Evolutionary conservation across 2,113 vertebrate species (phyloP).

Genomic region (Marcusenius ussheri): DNA sequence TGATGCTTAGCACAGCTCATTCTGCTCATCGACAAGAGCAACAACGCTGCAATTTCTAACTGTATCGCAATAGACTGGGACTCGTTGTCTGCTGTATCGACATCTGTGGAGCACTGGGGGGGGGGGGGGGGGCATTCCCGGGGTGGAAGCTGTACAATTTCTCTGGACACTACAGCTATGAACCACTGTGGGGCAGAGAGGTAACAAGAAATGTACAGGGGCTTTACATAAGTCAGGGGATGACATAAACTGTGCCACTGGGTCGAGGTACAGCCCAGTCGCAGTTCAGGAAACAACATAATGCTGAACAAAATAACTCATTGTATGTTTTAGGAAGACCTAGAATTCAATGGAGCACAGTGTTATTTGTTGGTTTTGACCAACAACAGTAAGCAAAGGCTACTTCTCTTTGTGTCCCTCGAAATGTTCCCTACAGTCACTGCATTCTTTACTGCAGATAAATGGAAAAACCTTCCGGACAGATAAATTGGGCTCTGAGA

Average conservation of each 20-base stretch:
- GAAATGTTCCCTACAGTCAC: not conserved
- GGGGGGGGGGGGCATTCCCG: not conserved
- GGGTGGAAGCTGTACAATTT: not conserved
- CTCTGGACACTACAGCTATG: not conserved
- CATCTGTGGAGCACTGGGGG: not conserved
- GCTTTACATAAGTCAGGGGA: not conserved
- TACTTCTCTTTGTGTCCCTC: not conserved
- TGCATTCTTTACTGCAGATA: not conserved
- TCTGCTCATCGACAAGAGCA: not conserved
- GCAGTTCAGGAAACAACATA: not conserved
- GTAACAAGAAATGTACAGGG: not conserved
- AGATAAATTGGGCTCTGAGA: not conserved
- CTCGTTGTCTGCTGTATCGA: not conserved
- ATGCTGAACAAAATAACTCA: not conserved
- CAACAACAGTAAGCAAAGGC: not conserved
- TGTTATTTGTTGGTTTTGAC: not conserved
- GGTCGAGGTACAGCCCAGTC: not conserved
- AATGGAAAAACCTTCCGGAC: not conserved
- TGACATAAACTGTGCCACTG: not conserved
- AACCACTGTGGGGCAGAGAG: not conserved
- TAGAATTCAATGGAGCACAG: not conserved
- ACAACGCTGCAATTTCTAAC: not conserved
- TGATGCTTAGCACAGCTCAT: not conserved
- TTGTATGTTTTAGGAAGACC: not conserved
- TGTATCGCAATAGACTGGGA: not conserved